phyloP scores from a whole-genome alignment of 1,140 invertebrate species.

The Drosophila watanabei region DNA sequence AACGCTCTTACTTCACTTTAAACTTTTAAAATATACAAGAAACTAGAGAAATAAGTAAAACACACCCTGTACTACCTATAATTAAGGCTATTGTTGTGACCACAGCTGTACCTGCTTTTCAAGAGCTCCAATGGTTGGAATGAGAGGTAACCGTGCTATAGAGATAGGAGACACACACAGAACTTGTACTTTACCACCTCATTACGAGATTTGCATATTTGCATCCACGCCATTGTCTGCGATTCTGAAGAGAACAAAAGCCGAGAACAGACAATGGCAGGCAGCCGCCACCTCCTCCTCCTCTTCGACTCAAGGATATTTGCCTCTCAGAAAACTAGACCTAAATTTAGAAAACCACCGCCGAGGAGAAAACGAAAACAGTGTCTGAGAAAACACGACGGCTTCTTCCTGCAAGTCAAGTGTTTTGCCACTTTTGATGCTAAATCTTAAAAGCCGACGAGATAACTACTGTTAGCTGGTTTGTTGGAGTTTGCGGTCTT shows the following conservation, averaged over 20 bases:
- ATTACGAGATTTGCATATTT: slow-evolving; percentile 75
- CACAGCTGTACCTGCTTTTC: slow-evolving; percentile 7
- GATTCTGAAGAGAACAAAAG: slow-evolving; percentile 25
- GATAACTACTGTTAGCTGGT: slow-evolving; percentile 38
- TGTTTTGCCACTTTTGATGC: slow-evolving; percentile 40
- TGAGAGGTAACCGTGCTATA: not conserved
- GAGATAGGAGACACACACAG: slow-evolving; percentile 5
- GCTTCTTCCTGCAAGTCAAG: slow-evolving; percentile 46
- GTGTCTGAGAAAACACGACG: slow-evolving; percentile 22
- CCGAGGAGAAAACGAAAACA: slow-evolving; percentile 21
- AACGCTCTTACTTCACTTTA: not conserved
- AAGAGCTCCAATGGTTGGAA: slow-evolving; percentile 3
- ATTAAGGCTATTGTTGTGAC: not conserved
- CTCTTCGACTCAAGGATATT: slow-evolving; percentile 32
- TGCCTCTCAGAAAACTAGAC: slow-evolving; percentile 47
- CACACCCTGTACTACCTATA: not conserved
- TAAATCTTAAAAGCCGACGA: slow-evolving; percentile 40
- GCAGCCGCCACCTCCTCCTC: not conserved
- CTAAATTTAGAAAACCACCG: slow-evolving; percentile 37
- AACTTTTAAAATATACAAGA: not conserved
- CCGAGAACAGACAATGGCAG: slow-evolving; percentile 27
- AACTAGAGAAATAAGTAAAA: not conserved
- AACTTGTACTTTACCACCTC: slow-evolving; percentile 64
- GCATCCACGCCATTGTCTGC: slow-evolving; percentile 40
- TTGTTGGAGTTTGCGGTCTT: slow-evolving; percentile 24